Base-by-base conservation (phyloP, 2,888 invertebrate species). In the Cataglyphis rosenhaueri region DNA sequence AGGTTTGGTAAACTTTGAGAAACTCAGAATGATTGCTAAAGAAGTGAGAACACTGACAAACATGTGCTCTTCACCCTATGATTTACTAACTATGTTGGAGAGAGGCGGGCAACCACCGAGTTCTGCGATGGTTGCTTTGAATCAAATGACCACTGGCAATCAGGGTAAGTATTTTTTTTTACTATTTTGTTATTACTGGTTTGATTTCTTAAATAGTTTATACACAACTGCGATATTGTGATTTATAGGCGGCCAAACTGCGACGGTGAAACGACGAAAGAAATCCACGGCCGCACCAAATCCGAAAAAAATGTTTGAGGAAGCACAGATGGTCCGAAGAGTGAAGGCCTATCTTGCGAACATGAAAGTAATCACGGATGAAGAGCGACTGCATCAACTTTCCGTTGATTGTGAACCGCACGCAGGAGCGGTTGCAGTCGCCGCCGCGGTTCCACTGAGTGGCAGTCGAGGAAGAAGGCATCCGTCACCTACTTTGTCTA, bases 291-390 rank as follows among this genome's bases (percentile, higher is more conserved):
- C 98, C 41, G 97, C 98, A 5, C 98, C 98, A 1, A 99, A 99
- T 95, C 98, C 98, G 74, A 99, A 99, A 95, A 99, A 99, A 95
- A 99, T 99, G 99, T 99, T 98, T 95, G 99, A 99, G 95, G 99
- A 99, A 95, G 99, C 99, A 44, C 98, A 99, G 95, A 99, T 99
- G 99, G 99, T 99, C 81, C 96, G 99, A 44, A 96, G 99, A 81
- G 99, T 99, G 6, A 99, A 99, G 94, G 98, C 99, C 3, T 99
- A 99, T 95, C 96, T 99, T 84, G 97, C 97, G 88, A 97, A 98
- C 91, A 97, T 99, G 96, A 97, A 98, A 91, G 98, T 98, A 8
- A 97, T 98, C 91, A 98, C 97, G 15, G 98, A 99, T 93, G 99
- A 99, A 94, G 97, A 98, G 90, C 96, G 97, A 83, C 95, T 99